Conservation (phyloP, 2,888 invertebrate genomes). For the Drosophila flavopinicola region DNA sequence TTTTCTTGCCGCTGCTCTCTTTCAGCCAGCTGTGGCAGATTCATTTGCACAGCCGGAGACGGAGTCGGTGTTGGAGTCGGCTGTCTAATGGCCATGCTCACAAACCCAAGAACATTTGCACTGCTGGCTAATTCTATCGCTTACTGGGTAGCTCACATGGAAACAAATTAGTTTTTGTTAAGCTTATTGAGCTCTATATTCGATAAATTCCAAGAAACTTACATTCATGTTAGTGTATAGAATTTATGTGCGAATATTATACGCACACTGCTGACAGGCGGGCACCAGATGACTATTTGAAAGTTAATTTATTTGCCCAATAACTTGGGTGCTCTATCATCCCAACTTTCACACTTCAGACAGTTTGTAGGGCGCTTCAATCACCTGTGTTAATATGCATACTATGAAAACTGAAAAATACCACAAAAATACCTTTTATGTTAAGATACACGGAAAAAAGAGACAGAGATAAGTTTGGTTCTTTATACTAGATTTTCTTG, state of each 20-base stretch:
- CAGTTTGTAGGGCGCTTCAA: conserved; percentile 3
- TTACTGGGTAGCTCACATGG: background rate
- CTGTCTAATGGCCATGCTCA: conserved; percentile 63
- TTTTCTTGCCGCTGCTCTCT: conserved; percentile 11
- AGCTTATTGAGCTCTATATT: too few relatives aligned
- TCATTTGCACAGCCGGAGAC: conserved; percentile 25
- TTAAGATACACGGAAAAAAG: too few relatives aligned
- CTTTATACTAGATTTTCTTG: too few relatives aligned
- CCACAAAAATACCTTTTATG: too few relatives aligned
- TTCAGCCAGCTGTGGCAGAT: conserved; percentile 16
- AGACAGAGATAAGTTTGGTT: too few relatives aligned
- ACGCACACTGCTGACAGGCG: conserved; percentile 4
- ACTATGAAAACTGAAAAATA: conserved; percentile 2
- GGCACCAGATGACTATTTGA: background rate
- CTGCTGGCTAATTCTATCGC: conserved; percentile 25
- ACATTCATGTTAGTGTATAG: conserved; percentile 20
- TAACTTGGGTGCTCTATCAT: conserved; percentile 12
- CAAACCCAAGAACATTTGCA: conserved; percentile 58
- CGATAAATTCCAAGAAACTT: conserved; percentile 8
- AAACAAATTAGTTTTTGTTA: too few relatives aligned
- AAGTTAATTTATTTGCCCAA: conserved; percentile 4
- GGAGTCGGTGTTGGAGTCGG: background rate
- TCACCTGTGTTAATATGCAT: conserved; percentile 57
- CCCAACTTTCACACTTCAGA: conserved; percentile 4
- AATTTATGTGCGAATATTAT: conserved; percentile 10